Conservation (phyloP, 2,888 invertebrate genomes). For the Pandemis heparana region DNA sequence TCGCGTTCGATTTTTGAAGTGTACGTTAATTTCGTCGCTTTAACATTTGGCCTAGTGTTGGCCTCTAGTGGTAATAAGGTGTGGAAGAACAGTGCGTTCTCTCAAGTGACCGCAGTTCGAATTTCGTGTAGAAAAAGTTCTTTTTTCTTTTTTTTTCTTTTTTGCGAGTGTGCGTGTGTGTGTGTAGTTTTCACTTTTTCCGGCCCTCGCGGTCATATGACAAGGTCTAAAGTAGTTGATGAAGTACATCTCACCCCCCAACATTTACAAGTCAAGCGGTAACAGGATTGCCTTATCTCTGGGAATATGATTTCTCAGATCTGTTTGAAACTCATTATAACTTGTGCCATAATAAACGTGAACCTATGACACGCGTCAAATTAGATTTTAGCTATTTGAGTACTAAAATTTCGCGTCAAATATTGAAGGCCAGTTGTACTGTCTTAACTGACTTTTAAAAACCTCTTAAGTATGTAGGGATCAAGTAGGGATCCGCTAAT, state of each 20-base stretch:
- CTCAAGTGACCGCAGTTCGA: too few species aligned
- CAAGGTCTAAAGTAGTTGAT: background rate
- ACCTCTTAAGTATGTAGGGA: background rate
- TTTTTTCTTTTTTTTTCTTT: too few species aligned
- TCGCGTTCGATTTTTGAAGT: too few species aligned
- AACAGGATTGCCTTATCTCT: background rate
- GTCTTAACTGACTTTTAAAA: background rate
- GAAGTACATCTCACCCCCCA: background rate
- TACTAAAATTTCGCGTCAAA: constrained; percentile 2
- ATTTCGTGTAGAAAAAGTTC: too few species aligned
- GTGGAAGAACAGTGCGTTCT: too few species aligned
- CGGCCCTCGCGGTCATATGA: too few species aligned
- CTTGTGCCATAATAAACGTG: background rate
- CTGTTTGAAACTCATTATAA: constrained; percentile 4
- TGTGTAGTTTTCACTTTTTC: too few species aligned
- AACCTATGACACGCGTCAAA: background rate
- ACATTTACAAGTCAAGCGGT: background rate
- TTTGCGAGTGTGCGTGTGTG: too few species aligned
- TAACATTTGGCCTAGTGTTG: too few species aligned
- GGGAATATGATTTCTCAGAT: background rate
- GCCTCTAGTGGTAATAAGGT: too few species aligned
- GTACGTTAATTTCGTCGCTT: too few species aligned
- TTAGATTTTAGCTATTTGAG: background rate
- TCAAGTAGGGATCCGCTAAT: background rate
- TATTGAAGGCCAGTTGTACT: background rate